Evolutionary conservation across 2,888 invertebrate species (phyloP), one percentile per base, ranked within the genome.

Genomic region (Microctonus brassicae): DNA sequence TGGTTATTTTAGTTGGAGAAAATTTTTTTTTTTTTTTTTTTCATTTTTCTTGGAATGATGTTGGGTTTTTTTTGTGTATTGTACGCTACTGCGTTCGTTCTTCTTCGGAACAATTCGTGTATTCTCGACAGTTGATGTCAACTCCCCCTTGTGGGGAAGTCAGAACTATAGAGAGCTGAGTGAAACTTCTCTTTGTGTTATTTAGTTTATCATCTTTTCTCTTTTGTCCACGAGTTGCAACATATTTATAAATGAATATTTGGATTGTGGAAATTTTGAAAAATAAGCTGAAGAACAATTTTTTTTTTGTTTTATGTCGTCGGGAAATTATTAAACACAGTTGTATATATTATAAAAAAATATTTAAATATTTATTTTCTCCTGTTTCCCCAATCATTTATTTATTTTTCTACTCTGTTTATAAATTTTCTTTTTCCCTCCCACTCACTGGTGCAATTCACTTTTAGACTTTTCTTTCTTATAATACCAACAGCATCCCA

Each of bases 381-480:
- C 5, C 9, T 47, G 4, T 10, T 5, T n/a, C 7, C 6, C 47
- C 17, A 20, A 7, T 7, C 0, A 47, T n/a, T 7, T n/a, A 20
- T 47, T 47, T n/a, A 47, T n/a, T 84, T 85, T 84, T 85, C 84
- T 84, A 83, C 83, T 77, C 82, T 80, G 79, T 84, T 34, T 61
- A 39, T 66, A 55, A 68, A 69, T 69, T 52, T 67, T 76, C 61
- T 11, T 11, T 61, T 39, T n/a, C n/a, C 34, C 52, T 11, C 53
- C 52, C 24, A 3, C 53, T 26, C 62, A 39, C 64, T 53, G 53
- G 52, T 20, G 47, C 67, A 22, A 55, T 81, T 81, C 81, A 78
- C 79, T 77, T 80, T 76, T 78, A 78, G 81, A 81, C 55, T 72
- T 47, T 47, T 47, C 17, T 47, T 47, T 47, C 47, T 47, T 47